Percentiles rank a stretch among this genome's conserved stretches.
phyloP scores from a whole-genome alignment of 2,888 invertebrate species.

The Cyrtodaria siliqua region DNA sequence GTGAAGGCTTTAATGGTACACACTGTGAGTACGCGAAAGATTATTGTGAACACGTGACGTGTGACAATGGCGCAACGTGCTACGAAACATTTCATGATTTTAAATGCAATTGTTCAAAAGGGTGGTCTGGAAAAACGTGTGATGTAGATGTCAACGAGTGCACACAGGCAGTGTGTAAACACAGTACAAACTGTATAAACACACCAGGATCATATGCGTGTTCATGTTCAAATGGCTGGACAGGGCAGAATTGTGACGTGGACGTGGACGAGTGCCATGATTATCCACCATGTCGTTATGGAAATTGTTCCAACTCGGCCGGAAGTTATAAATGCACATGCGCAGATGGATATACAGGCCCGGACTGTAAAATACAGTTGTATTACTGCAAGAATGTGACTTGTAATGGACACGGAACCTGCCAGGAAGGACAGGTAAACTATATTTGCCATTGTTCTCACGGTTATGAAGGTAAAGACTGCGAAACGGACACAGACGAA shows the following conservation, averaged over 20 bases:
- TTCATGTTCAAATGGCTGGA: constrained; percentile 52
- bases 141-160: constrained; percentile 72
- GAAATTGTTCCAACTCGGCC: constrained; percentile 35
- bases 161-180: constrained; percentile 58
- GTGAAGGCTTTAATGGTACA: constrained; percentile 33
- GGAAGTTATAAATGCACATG: constrained; percentile 49
- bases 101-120: constrained; percentile 41
- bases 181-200: constrained; percentile 52
- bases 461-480: constrained; percentile 48
- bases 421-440: constrained; percentile 39
- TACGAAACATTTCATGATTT: constrained; percentile 26
- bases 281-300: constrained; percentile 34
- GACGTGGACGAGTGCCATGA: constrained; percentile 45
- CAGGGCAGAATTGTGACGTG: constrained; percentile 42
- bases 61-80: constrained; percentile 44
- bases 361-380: constrained; percentile 20
- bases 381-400: constrained; percentile 31
- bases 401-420: constrained; percentile 56
- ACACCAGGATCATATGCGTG: constrained; percentile 63
- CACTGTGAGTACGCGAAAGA: constrained; percentile 46
- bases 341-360: constrained; percentile 31
- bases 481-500: constrained; percentile 54
- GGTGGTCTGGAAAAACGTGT: constrained; percentile 52
- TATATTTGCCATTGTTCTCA: constrained; percentile 56
- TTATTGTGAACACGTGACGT: constrained; percentile 49